A percentile compares a stretch with the other conserved stretches of the same genome.
phyloP scores from a whole-genome alignment of 1,140 invertebrate species.

The Mamestra configurata region DNA sequence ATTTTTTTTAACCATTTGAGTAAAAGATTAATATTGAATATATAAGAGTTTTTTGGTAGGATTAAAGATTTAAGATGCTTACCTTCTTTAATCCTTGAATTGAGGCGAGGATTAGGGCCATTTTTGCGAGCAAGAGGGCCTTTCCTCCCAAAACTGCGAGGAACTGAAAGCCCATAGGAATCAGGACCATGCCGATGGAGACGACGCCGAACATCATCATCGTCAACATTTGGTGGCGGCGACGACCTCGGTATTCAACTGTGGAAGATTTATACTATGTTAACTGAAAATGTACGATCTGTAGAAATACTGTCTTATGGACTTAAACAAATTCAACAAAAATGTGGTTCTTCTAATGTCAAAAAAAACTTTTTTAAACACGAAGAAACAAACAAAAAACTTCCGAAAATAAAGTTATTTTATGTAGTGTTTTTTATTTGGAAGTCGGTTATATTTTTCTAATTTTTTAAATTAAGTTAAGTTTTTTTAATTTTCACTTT shows the following conservation, averaged over 20 bases:
- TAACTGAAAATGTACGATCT: too few relatives aligned
- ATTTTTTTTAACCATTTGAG: conserved; percentile 6
- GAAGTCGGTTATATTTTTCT: too few relatives aligned
- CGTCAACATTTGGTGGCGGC: conserved; percentile 90
- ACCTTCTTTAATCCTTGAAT: conserved; percentile 93
- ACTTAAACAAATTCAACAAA: too few relatives aligned
- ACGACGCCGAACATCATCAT: conserved; percentile 92
- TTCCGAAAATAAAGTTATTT: too few relatives aligned
- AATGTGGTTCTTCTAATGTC: too few relatives aligned
- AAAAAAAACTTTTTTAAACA: too few relatives aligned
- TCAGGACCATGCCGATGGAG: conserved; percentile 91
- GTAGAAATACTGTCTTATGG: too few relatives aligned
- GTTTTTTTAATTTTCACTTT: too few relatives aligned
- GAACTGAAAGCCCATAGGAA: conserved; percentile 94
- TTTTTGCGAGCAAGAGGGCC: conserved; percentile 92
- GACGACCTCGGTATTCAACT: conserved; percentile 87
- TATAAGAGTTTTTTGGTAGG: background rate
- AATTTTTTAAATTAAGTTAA: too few relatives aligned
- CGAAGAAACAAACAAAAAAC: too few relatives aligned
- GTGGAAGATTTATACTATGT: conserved; percentile 27
- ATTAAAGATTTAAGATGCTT: conserved; percentile 46
- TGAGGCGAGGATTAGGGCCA: conserved; percentile 92
- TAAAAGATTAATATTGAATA: too few relatives aligned
- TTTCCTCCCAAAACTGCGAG: conserved; percentile 93
- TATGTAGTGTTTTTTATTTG: too few relatives aligned